A percentile compares a stretch with the other conserved stretches of the same genome.
These are phyloP conservation scores for Tyrannus savana DNA, from an alignment of 2,113 vertebrate genomes.

Conservation along the genomic window DNA sequence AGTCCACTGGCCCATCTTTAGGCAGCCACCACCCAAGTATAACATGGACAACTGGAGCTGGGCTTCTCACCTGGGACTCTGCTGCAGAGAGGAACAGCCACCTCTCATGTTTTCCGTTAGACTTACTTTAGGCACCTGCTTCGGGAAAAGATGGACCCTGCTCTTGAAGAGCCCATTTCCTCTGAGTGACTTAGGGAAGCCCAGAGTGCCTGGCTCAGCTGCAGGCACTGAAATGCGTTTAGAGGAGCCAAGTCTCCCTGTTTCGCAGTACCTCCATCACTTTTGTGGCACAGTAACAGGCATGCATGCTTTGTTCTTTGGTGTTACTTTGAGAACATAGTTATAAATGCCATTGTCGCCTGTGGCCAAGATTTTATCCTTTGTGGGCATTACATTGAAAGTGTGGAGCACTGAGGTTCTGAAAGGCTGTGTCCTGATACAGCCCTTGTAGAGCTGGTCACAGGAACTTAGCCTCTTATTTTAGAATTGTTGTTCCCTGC, in stretches of 20 bases:
- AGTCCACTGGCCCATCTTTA: background rate
- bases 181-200: background rate
- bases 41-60: background rate
- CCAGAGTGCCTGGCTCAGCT: background rate
- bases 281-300: background rate
- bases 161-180: background rate
- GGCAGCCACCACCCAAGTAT: background rate
- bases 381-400: background rate
- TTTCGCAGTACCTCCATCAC: background rate
- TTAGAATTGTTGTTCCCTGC: background rate
- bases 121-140: background rate
- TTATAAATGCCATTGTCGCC: background rate
- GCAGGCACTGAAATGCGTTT: background rate
- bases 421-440: background rate
- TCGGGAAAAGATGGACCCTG: background rate
- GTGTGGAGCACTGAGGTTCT: background rate
- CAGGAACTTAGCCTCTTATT: background rate
- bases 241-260: background rate
- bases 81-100: background rate
- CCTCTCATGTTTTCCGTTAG: background rate
- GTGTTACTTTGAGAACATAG: background rate
- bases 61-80: background rate
- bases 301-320: background rate
- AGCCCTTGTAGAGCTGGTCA: background rate
- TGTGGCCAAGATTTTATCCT: background rate